Evolutionary conservation across 2,888 invertebrate species (phyloP).

Genomic region (Coelopa pilipes): DNA sequence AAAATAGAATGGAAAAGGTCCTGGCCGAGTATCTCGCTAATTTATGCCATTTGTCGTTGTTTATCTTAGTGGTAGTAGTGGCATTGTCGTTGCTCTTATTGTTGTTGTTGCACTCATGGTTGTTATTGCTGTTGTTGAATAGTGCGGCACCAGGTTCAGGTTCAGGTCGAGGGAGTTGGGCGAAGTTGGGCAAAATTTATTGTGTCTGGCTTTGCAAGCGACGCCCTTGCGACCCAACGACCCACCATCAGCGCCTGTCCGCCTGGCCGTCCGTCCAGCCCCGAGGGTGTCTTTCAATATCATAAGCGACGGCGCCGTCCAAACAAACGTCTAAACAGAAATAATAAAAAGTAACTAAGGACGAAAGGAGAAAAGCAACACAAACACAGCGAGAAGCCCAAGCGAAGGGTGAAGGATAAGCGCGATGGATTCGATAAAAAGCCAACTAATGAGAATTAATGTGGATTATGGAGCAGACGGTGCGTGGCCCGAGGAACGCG

Average conservation of each 20-base stretch:
- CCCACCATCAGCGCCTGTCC: not conserved
- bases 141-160: not conserved
- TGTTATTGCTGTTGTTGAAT: not conserved
- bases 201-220: constrained; percentile 46
- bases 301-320: constrained; percentile 26
- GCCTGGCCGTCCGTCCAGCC: constrained; percentile 43
- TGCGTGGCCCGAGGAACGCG: too few relatives aligned
- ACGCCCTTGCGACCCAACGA: not conserved
- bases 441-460: constrained; percentile 43
- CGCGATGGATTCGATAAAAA: constrained; percentile 4
- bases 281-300: constrained; percentile 46
- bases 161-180: constrained; percentile 41
- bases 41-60: constrained; percentile 15
- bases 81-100: not conserved
- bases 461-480: constrained; percentile 36
- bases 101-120: not conserved
- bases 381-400: not conserved
- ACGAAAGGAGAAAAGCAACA: too few relatives aligned
- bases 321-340: constrained; percentile 26
- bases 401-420: not conserved
- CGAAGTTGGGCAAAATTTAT: constrained; percentile 48
- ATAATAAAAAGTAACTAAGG: constrained; percentile 7
- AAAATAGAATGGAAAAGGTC: not conserved
- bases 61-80: not conserved
- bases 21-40: not conserved